phyloP scores from a whole-genome alignment of 1,140 invertebrate species.

The Drosophila lacertosa region DNA sequence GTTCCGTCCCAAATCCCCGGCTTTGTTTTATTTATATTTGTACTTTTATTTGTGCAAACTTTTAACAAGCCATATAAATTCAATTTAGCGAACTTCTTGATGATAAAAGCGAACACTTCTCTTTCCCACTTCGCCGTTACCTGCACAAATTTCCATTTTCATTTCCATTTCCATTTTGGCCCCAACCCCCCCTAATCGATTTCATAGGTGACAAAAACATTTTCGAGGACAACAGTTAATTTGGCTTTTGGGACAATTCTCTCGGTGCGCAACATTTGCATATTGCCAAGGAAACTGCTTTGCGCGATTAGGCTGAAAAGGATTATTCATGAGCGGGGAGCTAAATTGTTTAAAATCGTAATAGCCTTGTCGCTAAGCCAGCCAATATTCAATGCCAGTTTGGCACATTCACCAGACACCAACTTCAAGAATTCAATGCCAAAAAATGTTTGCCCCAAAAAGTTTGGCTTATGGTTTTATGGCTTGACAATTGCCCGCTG shows the following conservation, averaged over 20 bases:
- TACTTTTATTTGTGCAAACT: constrained; percentile 59
- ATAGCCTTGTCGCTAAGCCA: constrained; percentile 37
- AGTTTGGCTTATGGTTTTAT: constrained; percentile 58
- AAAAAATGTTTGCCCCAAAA: constrained; percentile 44
- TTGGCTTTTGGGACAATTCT: constrained; percentile 61
- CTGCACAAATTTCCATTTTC: constrained; percentile 28
- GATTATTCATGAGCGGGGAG: constrained; percentile 76
- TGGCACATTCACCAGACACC: constrained; percentile 42
- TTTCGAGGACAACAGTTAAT: constrained; percentile 46
- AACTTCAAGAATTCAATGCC: constrained; percentile 36
- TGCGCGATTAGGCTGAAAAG: constrained; percentile 60
- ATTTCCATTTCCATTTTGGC: constrained; percentile 34
- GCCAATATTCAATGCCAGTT: constrained; percentile 52
- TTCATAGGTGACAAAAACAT: constrained; percentile 78
- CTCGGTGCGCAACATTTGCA: constrained; percentile 56
- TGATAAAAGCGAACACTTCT: not conserved
- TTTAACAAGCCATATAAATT: constrained; percentile 79
- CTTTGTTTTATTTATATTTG: constrained; percentile 68
- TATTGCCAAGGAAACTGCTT: constrained; percentile 38
- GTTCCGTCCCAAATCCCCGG: constrained; percentile 54
- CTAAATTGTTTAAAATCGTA: constrained; percentile 54
- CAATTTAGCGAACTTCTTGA: constrained; percentile 55
- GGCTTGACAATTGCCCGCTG: constrained; percentile 74
- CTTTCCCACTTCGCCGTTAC: not conserved
- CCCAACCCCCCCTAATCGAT: constrained; percentile 63